A percentile compares a stretch with the other conserved stretches of the same genome.
Evolutionary conservation across 2,888 invertebrate species (phyloP).

Genomic region (Rhingia campestris): DNA sequence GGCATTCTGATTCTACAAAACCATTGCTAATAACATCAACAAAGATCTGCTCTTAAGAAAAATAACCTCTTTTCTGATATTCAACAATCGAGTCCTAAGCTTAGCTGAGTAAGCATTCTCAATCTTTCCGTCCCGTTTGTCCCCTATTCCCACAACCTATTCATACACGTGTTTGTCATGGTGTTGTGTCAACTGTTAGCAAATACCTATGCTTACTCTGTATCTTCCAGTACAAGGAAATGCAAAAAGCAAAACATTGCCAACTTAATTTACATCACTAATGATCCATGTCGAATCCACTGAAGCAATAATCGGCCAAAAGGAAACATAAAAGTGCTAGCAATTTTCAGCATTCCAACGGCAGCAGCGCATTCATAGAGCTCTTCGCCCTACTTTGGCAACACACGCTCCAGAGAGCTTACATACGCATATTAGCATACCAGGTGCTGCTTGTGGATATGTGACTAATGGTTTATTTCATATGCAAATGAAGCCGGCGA

Average conservation of each 20-base stretch:
- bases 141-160: no score
- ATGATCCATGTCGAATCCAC: constrained; percentile 72
- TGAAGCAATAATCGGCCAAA: constrained; percentile 67
- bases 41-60: no score
- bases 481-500: constrained; percentile 68
- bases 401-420: constrained; percentile 56
- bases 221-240: constrained; percentile 38
- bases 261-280: constrained; percentile 71
- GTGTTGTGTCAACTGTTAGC: constrained; percentile 43
- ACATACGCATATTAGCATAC: constrained; percentile 49
- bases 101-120: no score
- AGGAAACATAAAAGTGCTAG: constrained; percentile 60
- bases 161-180: background rate
- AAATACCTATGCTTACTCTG: constrained; percentile 11
- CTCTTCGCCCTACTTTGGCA: constrained; percentile 61
- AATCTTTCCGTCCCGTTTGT: no score
- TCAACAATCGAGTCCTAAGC: no score
- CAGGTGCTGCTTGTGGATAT: constrained; percentile 61
- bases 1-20: no score
- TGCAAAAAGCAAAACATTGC: constrained; percentile 33
- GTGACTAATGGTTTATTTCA: constrained; percentile 66
- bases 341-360: constrained; percentile 68
- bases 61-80: no score
- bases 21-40: no score
- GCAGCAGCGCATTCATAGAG: constrained; percentile 49